Conservation (phyloP, 2,797 vertebrate genomes). For the Champsocephalus esox region DNA sequence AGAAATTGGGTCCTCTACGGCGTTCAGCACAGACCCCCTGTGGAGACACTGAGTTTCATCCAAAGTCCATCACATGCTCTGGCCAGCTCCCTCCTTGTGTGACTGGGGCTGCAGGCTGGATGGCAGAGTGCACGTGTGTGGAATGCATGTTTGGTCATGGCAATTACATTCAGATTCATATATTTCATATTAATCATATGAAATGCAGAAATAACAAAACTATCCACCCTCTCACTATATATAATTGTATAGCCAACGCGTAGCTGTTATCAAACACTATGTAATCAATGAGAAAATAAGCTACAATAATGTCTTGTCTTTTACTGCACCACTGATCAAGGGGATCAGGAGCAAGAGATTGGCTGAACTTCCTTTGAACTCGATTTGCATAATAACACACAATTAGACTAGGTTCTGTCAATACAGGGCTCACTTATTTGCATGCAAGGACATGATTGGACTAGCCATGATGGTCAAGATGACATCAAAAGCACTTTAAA, state of each 20-base stretch:
- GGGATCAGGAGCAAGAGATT: conserved; percentile 13
- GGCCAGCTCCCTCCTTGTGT: conserved; percentile 57
- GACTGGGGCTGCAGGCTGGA: conserved; percentile 37
- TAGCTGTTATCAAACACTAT: neutral
- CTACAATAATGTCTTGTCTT: neutral
- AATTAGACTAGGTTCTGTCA: conserved; percentile 45
- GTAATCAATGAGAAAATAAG: neutral
- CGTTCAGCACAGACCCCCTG: conserved; percentile 59
- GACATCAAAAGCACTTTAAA: neutral
- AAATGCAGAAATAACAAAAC: conserved; percentile 17
- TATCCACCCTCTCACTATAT: neutral
- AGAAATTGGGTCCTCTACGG: conserved; percentile 53
- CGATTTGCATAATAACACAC: conserved; percentile 53
- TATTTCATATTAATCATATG: conserved; percentile 28
- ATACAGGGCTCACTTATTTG: conserved; percentile 28
- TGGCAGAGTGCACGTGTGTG: conserved; percentile 6
- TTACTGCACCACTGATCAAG: conserved; percentile 1
- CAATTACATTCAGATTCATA: conserved; percentile 1
- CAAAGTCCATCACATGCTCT: conserved; percentile 76
- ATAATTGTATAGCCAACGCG: neutral
- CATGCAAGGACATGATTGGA: conserved; percentile 26
- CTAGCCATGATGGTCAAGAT: conserved; percentile 13
- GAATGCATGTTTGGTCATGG: conserved; percentile 12
- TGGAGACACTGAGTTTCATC: conserved; percentile 72
- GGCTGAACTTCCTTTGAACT: conserved; percentile 58